A percentile compares a stretch with the other conserved stretches of the same genome.
Conservation (phyloP, 2,888 invertebrate genomes). For the Drosophila neotestacea region DNA sequence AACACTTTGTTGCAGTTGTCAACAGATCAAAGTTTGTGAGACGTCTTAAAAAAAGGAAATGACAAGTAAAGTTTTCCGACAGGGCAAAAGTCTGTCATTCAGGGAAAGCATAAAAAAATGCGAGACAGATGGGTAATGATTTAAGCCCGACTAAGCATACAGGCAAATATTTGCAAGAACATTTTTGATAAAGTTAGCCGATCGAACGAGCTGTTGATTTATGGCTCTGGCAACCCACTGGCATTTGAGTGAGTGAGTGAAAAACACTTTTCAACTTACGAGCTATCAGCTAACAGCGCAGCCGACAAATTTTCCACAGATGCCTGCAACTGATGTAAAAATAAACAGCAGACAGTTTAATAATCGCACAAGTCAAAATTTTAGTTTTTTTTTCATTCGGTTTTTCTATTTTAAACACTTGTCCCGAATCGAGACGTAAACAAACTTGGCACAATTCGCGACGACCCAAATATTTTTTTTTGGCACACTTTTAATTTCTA, state of each 20-base stretch:
- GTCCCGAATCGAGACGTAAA: constrained; percentile 22
- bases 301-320: constrained; percentile 31
- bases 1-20: constrained; percentile 13
- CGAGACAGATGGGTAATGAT: constrained; percentile 21
- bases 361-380: constrained; percentile 3
- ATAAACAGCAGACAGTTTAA: constrained; percentile 33
- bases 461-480: constrained; percentile 33
- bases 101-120: neutral
- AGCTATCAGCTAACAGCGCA: constrained; percentile 7
- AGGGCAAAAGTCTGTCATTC: neutral
- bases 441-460: constrained; percentile 36
- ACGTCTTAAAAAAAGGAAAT: neutral
- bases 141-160: constrained; percentile 34
- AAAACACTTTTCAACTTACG: constrained; percentile 49
- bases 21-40: constrained; percentile 10
- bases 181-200: constrained; percentile 38
- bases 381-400: constrained; percentile 19
- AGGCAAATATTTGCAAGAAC: constrained; percentile 37
- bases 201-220: constrained; percentile 45
- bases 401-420: constrained; percentile 41
- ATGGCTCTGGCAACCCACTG: constrained; percentile 19
- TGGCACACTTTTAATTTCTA: neutral
- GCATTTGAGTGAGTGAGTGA: constrained; percentile 11
- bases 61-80: constrained; percentile 16
- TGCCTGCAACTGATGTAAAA: constrained; percentile 38